Evolutionary conservation across 2,113 vertebrate species (phyloP).

Genomic region (Pteruthius melanotis): DNA sequence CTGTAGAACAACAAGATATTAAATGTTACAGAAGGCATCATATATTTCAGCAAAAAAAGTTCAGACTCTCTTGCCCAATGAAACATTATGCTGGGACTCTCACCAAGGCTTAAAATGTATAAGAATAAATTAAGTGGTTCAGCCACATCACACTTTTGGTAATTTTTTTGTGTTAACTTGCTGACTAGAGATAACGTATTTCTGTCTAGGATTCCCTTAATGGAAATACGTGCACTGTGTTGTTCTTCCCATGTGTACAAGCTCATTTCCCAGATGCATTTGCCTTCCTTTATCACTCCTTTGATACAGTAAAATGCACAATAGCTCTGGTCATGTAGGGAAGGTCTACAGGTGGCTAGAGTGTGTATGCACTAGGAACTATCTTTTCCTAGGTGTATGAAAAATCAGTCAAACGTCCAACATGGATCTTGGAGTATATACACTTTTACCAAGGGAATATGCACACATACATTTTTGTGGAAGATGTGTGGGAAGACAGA

Average conservation of each 20-base stretch:
- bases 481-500: not conserved
- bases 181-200: not conserved
- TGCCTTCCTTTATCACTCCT: not conserved
- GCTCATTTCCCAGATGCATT: not conserved
- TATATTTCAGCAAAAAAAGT: not conserved
- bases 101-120: not conserved
- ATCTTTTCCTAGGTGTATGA: not conserved
- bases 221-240: not conserved
- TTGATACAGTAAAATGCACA: not conserved
- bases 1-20: not conserved
- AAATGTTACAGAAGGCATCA: not conserved
- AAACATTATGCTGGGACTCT: not conserved
- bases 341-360: not conserved
- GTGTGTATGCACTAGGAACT: not conserved
- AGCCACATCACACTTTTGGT: not conserved
- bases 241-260: accelerated
- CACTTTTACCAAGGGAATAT: not conserved
- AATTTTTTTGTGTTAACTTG: not conserved
- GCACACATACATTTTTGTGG: not conserved
- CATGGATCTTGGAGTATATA: not conserved
- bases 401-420: not conserved
- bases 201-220: not conserved
- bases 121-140: not conserved
- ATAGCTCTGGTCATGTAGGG: not conserved
- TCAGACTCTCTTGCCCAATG: not conserved